phyloP scores from a whole-genome alignment of 2,888 invertebrate genomes.

The Lydus trimaculatus region DNA sequence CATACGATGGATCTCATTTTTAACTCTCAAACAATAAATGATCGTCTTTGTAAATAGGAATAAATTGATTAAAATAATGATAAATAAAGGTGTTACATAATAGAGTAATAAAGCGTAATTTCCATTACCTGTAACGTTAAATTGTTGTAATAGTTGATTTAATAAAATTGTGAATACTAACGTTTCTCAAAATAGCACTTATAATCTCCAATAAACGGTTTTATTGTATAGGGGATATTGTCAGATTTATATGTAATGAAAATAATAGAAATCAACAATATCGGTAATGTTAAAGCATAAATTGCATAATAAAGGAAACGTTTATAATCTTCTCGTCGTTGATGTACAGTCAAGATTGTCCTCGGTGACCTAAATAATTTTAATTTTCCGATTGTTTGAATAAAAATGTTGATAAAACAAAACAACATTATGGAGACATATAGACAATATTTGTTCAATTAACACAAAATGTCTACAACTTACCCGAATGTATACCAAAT shows the following conservation, averaged over 20 bases:
- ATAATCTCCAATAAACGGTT: slow-evolving; percentile 68
- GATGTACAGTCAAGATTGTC: slow-evolving; percentile 11
- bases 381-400: background rate
- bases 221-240: slow-evolving; percentile 60
- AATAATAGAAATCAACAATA: slow-evolving; percentile 60
- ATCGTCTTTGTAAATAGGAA: slow-evolving; percentile 72
- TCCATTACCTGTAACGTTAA: slow-evolving; percentile 32
- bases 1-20: slow-evolving; percentile 74
- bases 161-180: slow-evolving; percentile 44
- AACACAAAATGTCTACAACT: slow-evolving; percentile 27
- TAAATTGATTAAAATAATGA: slow-evolving; percentile 69
- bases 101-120: slow-evolving; percentile 33
- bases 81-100: slow-evolving; percentile 63
- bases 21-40: slow-evolving; percentile 73
- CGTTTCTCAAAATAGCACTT: slow-evolving; percentile 74
- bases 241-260: slow-evolving; percentile 65
- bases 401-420: slow-evolving; percentile 4
- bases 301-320: slow-evolving; percentile 14
- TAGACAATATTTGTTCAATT: slow-evolving; percentile 15
- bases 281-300: slow-evolving; percentile 18
- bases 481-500: slow-evolving; percentile 48
- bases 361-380: slow-evolving; percentile 37
- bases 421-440: slow-evolving; percentile 6
- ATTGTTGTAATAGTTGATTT: background rate
- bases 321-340: slow-evolving; percentile 16